Conservation (phyloP, 2,113 vertebrate species). For the Tachysurus fulvidraco region DNA sequence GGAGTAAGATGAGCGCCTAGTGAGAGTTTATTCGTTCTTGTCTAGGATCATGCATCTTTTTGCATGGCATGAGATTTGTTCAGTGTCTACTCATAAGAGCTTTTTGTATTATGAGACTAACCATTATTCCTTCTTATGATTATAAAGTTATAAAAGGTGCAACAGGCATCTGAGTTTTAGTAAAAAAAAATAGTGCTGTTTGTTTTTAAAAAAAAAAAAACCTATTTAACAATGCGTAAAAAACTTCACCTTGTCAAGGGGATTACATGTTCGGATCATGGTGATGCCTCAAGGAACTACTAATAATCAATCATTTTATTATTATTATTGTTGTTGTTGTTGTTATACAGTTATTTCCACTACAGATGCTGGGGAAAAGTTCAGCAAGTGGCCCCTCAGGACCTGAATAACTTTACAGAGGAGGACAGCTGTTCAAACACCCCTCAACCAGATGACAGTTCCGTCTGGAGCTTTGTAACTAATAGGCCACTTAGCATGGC, state of each 20-base stretch:
- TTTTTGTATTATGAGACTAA: not conserved
- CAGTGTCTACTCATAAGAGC: constrained; percentile 44
- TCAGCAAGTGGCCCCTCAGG: constrained; percentile 10
- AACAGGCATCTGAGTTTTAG: not conserved
- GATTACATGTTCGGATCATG: not conserved
- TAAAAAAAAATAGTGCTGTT: not conserved
- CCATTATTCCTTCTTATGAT: not conserved
- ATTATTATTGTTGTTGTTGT: not conserved
- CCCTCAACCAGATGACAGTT: not conserved
- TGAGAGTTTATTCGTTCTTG: constrained; percentile 69
- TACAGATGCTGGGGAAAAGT: not conserved
- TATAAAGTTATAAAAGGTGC: not conserved
- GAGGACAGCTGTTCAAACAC: not conserved
- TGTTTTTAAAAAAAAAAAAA: not conserved
- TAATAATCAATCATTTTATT: not conserved
- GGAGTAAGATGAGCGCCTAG: constrained; percentile 43
- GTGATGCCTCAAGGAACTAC: not conserved
- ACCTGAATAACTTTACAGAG: constrained; percentile 31
- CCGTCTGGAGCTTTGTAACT: constrained; percentile 3
- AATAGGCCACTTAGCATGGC: constrained; percentile 24
- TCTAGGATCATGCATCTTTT: constrained; percentile 64
- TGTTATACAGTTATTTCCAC: not conserved
- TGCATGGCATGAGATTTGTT: constrained; percentile 68
- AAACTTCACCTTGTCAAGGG: not conserved
- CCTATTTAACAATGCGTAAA: not conserved